Evolutionary conservation across 53 echinoderm and acorn worm species (phyloP), one percentile per base, ranked within the genome.

Genomic region (Luidia sarsii): DNA sequence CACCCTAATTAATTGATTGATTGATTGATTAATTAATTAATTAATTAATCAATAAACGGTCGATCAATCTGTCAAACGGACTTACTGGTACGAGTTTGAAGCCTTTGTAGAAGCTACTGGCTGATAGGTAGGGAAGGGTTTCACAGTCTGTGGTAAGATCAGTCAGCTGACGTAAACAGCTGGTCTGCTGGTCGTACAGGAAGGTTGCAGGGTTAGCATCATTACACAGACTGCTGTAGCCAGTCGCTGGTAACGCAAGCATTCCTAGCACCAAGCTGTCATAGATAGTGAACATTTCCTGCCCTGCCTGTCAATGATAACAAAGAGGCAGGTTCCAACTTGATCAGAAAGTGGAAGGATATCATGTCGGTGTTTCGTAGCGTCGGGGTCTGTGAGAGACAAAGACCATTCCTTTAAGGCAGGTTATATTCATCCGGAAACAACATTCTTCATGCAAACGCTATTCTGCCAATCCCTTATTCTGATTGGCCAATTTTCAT

Each of bases 31-130:
- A n/a, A n/a, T n/a, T n/a, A n/a, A n/a, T n/a, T n/a, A n/a, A n/a
- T n/a, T n/a, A n/a, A n/a, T n/a, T n/a, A n/a, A n/a, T n/a, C n/a
- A n/a, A n/a, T n/a, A n/a, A n/a, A n/a, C n/a, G n/a, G n/a, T n/a
- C n/a, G n/a, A n/a, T n/a, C n/a, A n/a, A n/a, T n/a, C n/a, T n/a
- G n/a, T n/a, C n/a, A n/a, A n/a, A n/a, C n/a, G n/a, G n/a, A n/a
- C 93, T 93, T 91, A 96, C 96, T 35, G 88, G 64, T 41, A 90
- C 75, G 13, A 96, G 27, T 57, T 96, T 96, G 69, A 93, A 93
- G 18, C 93, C 96, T 6, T 80, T 67, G 15, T 75, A 80, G 81
- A 86, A 96, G 10, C 86, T 82, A 46, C 22, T 21, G 7, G 93
- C 90, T 33, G 93, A 93, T 41, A 96, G 55, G 27, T 83, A 87